Percentiles rank a stretch among this genome's conserved stretches.
Evolutionary conservation across 1,140 invertebrate species (phyloP).

Genomic region (Aradophagus sp.): DNA sequence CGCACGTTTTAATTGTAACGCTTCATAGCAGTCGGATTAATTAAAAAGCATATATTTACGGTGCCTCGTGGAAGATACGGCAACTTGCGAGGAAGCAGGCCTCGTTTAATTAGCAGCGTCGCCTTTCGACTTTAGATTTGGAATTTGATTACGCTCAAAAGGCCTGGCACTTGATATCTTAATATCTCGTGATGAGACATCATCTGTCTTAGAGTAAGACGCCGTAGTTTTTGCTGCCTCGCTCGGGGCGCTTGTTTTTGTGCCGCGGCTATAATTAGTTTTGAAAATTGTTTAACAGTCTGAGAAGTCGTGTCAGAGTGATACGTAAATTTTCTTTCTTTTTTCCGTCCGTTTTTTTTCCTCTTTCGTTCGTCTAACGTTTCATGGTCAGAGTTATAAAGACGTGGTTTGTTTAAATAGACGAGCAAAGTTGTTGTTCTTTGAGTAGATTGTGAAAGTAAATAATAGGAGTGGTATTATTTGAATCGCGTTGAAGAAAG

Average conservation of each 20-base stretch:
- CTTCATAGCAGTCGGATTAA: constrained; percentile 48
- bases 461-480: too few relatives aligned
- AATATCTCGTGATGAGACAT: constrained; percentile 21
- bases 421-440: too few relatives aligned
- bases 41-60: constrained; percentile 61
- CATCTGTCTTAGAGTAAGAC: constrained; percentile 11
- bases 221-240: not conserved
- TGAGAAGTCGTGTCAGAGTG: constrained; percentile 8
- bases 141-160: constrained; percentile 25
- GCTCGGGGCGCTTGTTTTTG: not conserved
- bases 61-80: constrained; percentile 1
- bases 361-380: too few relatives aligned
- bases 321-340: constrained; percentile 13
- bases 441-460: too few relatives aligned
- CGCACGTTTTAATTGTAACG: constrained; percentile 44
- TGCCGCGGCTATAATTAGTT: constrained; percentile 13
- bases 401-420: too few relatives aligned
- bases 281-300: constrained; percentile 12
- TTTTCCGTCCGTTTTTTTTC: too few relatives aligned
- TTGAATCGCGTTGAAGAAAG: too few relatives aligned
- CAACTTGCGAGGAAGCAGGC: not conserved
- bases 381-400: too few relatives aligned
- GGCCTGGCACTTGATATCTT: constrained; percentile 12
- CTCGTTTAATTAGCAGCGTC: constrained; percentile 30
- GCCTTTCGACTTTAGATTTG: constrained; percentile 35